phyloP scores from a whole-genome alignment of 2,888 invertebrate species.

The Drosophila prolongata region DNA sequence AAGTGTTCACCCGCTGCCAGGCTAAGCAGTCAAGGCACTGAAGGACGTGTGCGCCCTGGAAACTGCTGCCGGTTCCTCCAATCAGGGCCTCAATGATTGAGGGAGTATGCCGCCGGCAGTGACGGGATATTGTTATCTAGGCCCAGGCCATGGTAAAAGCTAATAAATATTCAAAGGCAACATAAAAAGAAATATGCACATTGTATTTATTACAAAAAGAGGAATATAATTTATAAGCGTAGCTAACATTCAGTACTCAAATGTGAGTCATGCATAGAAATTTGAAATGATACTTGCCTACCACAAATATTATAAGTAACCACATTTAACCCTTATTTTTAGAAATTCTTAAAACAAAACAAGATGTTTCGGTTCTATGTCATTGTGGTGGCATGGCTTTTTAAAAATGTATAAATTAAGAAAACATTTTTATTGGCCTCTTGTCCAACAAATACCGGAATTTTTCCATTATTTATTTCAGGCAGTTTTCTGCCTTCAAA shows the following conservation, averaged over 20 bases:
- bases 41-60: constrained; percentile 15
- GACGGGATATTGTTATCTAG: not conserved
- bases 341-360: too few species aligned
- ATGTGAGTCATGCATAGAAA: too few species aligned
- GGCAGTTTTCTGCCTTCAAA: not conserved
- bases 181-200: not conserved
- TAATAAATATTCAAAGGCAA: constrained; percentile 14
- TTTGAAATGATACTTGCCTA: too few species aligned
- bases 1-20: constrained; percentile 23
- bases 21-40: constrained; percentile 22
- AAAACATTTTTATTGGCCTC: too few species aligned
- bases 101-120: not conserved
- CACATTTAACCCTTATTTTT: too few species aligned
- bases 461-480: too few species aligned
- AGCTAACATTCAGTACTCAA: too few species aligned
- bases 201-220: not conserved
- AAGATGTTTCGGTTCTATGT: too few species aligned
- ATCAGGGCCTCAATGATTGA: constrained; percentile 3
- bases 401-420: too few species aligned
- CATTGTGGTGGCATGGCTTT: too few species aligned
- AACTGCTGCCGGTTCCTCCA: constrained; percentile 1
- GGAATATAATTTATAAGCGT: too few species aligned
- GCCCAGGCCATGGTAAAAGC: not conserved
- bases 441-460: too few species aligned
- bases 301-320: not conserved